A percentile compares a stretch with the other conserved stretches of the same genome.
Conservation (phyloP, 2,797 vertebrate species). For the Acanthis flammea region DNA sequence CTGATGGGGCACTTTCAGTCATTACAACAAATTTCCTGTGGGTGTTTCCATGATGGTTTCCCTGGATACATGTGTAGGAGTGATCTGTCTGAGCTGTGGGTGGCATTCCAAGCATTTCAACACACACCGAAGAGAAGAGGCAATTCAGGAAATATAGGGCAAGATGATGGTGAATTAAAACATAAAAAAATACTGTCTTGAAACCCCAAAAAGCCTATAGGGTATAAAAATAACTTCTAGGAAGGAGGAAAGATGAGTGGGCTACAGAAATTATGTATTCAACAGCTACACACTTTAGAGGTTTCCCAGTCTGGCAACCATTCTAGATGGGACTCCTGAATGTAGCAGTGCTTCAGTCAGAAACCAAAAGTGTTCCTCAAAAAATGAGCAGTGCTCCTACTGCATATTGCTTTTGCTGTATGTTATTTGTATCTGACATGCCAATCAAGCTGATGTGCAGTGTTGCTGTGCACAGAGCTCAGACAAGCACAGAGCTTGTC, state of each 20-base stretch:
- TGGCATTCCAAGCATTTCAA: constrained; percentile 37
- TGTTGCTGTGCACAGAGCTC: background rate
- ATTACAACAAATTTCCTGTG: background rate
- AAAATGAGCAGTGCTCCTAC: background rate
- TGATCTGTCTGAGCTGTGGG: constrained; percentile 4
- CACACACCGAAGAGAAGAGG: background rate
- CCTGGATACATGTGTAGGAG: constrained; percentile 42
- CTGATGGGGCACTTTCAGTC: background rate
- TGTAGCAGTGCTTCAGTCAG: background rate
- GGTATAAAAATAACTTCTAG: background rate
- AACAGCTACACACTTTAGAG: background rate
- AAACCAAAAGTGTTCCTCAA: background rate
- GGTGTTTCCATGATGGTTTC: constrained; percentile 14
- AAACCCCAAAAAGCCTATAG: background rate
- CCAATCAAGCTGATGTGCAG: background rate
- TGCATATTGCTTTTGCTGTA: background rate
- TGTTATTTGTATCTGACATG: background rate
- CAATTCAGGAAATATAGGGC: background rate
- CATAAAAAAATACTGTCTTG: background rate
- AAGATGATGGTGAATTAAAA: background rate
- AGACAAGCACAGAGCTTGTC: background rate
- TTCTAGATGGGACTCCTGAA: background rate
- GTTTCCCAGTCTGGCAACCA: background rate
- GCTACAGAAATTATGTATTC: background rate
- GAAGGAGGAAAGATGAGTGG: background rate